Evolutionary conservation across 2,113 vertebrate genomes (phyloP).

Genomic region (Tretioscincus oriximinensis): DNA sequence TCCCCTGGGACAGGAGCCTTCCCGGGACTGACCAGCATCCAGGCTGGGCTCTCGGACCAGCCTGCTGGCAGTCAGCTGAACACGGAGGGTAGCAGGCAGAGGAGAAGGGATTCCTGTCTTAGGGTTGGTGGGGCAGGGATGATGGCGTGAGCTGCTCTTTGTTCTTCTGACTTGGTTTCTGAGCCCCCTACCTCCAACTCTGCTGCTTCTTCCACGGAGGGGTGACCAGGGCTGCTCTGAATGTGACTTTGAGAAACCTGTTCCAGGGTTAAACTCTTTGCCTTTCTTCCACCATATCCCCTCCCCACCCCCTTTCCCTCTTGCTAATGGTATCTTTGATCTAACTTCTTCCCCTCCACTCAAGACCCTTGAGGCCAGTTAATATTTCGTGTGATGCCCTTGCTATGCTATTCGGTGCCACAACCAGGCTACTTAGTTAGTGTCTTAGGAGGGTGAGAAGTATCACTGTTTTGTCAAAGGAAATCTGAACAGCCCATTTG

Average conservation of each 20-base stretch:
- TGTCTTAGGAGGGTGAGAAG: background rate
- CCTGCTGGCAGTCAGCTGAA: conserved; percentile 19
- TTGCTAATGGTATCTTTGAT: conserved; percentile 9
- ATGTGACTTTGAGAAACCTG: conserved; percentile 38
- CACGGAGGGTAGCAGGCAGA: conserved; percentile 39
- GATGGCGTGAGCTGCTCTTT: conserved; percentile 35
- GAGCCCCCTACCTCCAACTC: conserved; percentile 35
- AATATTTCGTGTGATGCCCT: background rate
- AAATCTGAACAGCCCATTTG: background rate
- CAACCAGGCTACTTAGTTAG: conserved; percentile 28
- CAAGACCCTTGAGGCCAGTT: too few relatives aligned
- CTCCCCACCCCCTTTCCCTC: background rate
- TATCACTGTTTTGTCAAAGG: background rate
- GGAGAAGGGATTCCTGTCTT: background rate
- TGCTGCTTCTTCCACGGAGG: conserved; percentile 30
- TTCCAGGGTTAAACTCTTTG: conserved; percentile 29
- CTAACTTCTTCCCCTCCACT: background rate
- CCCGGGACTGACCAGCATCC: conserved; percentile 1
- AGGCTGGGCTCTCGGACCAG: conserved; percentile 22
- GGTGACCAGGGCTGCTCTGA: conserved; percentile 27
- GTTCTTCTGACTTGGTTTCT: conserved; percentile 47
- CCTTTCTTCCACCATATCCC: background rate
- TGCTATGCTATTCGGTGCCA: conserved; percentile 50
- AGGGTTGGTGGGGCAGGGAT: conserved; percentile 2
- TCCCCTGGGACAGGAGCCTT: conserved; percentile 19